phyloP scores from a whole-genome alignment of 2,888 invertebrate genomes.

The Zygothrica quintamaculata region DNA sequence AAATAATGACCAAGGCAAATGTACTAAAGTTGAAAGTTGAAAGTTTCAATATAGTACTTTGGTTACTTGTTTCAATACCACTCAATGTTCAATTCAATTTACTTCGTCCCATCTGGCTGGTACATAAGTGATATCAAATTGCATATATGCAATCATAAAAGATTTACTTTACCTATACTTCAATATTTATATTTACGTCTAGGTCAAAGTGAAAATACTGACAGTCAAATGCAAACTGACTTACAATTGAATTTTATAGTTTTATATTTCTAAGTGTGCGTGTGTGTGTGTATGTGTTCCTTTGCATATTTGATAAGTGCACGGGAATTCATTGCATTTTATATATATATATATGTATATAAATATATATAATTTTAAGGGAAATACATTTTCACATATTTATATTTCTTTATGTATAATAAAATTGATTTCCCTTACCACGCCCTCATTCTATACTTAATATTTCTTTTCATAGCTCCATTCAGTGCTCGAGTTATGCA shows the following conservation, averaged over 20 bases:
- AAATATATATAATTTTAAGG: not conserved
- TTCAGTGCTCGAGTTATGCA: conserved; percentile 22
- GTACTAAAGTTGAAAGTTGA: conserved; percentile 16
- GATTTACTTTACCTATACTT: conserved; percentile 55
- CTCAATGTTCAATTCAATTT: conserved; percentile 42
- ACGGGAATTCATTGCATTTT: not conserved
- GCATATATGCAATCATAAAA: conserved; percentile 48
- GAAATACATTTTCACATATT: conserved; percentile 42
- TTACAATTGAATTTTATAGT: conserved; percentile 36
- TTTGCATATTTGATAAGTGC: conserved; percentile 20
- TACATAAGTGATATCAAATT: conserved; percentile 51
- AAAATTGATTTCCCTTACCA: conserved; percentile 41
- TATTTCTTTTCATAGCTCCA: conserved; percentile 24
- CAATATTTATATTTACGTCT: conserved; percentile 51
- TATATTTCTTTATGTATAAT: conserved; percentile 23
- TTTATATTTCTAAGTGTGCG: no score
- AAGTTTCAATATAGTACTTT: not conserved
- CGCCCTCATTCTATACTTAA: conserved; percentile 46
- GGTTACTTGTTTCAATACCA: conserved; percentile 3
- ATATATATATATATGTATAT: conserved; percentile 1
- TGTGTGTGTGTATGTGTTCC: no score
- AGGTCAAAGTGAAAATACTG: conserved; percentile 17
- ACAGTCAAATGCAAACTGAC: conserved; percentile 17
- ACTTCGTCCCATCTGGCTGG: conserved; percentile 1
- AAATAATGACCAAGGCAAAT: conserved; percentile 54